Evolutionary conservation across 2,797 vertebrate genomes (phyloP).

Genomic region (Mico argentatus): DNA sequence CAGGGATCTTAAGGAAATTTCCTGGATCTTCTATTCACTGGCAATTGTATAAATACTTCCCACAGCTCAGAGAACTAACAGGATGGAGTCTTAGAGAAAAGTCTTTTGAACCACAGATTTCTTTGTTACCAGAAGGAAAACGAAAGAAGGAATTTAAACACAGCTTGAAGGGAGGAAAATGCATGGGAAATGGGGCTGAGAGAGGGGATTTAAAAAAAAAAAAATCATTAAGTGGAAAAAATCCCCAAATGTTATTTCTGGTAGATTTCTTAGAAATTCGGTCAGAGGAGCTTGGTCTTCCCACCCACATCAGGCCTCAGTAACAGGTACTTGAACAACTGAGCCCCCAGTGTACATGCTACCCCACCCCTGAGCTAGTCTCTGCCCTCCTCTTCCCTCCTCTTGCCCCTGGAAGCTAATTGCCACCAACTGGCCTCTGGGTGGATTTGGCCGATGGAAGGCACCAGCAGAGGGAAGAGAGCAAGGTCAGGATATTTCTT

Average conservation of each 20-base stretch:
- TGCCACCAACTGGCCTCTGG: neutral
- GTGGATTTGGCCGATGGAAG: neutral
- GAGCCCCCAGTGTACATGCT: neutral
- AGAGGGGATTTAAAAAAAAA: neutral
- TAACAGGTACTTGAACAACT: accelerated
- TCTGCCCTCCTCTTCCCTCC: neutral
- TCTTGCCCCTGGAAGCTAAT: neutral
- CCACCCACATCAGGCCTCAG: neutral
- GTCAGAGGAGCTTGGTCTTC: neutral
- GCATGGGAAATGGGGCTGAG: neutral
- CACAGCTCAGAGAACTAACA: neutral
- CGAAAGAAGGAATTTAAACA: neutral
- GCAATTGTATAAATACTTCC: neutral
- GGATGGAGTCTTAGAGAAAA: neutral
- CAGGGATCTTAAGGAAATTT: neutral
- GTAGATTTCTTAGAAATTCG: neutral
- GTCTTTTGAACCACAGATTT: neutral
- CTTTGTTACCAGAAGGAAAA: neutral
- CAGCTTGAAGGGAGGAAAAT: neutral
- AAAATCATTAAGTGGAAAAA: neutral
- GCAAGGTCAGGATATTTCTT: neutral
- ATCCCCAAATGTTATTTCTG: neutral
- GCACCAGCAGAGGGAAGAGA: too few relatives aligned
- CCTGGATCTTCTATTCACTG: neutral
- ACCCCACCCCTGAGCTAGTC: neutral